Evolutionary conservation across 1,140 invertebrate genomes (phyloP), one percentile per base, ranked within the genome.

Genomic region (Dendroctonus ponderosae): DNA sequence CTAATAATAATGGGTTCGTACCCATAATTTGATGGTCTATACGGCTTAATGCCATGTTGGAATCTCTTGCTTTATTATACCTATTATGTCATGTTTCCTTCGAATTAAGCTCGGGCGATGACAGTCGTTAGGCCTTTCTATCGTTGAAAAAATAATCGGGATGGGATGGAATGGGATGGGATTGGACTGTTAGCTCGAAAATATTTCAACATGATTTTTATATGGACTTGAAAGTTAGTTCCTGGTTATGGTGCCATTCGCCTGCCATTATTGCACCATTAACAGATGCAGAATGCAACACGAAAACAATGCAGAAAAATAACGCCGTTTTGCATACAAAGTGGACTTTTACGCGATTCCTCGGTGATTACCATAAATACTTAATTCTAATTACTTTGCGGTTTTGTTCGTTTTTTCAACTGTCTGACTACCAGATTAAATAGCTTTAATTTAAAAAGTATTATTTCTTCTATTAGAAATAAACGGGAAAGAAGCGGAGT

Each of bases 71-170:
- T 56, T 56, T 56, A 56, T 56, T 39, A 41, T 15, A 39, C 41
- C 53, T 15, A 56, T 56, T 56, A 56, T 56, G 53, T 56, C 53
- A 56, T 56, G 53, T 56, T 56, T 56, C 53, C 39, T 11, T 56
- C 53, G 53, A 26, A 56, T 56, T 56, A 56, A 56, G 53, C 38
- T 39, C 9, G 53, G 39, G 8, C 53, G 53, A 56, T 56, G 53
- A 56, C 53, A 56, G 53, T 56, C 53, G 26, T 56, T 56, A 51
- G 49, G 44, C 44, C 44, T 52, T 52, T 52, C 5, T 15, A 52
- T n/a, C 50, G n/a, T 52, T 9, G 9, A 52, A 9, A 14, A 52
- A 52, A 52, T 52, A 9, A 52, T 52, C 12, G 9, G 9, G 8
- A 52, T n/a, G 37, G 8, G 5, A 5, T 6, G 8, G 37, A 14